phyloP scores from a whole-genome alignment of 2,888 invertebrate species.

The Dryomyza anilis region DNA sequence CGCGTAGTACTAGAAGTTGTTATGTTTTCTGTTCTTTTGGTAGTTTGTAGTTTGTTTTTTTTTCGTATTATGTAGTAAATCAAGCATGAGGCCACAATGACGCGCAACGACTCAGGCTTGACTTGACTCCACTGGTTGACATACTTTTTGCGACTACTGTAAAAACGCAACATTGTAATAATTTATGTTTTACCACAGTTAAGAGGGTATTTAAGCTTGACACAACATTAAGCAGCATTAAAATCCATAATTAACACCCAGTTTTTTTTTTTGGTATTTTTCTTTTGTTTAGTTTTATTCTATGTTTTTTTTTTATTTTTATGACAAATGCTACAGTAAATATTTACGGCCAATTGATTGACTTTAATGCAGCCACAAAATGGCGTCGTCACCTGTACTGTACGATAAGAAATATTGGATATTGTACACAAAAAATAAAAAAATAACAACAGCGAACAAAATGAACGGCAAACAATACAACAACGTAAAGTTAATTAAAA shows the following conservation, averaged over 20 bases:
- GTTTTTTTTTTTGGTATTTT: background rate
- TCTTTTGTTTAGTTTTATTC: no score
- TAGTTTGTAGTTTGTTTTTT: no score
- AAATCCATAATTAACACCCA: background rate
- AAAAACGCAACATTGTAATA: background rate
- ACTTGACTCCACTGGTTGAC: no score
- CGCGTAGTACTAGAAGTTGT: no score
- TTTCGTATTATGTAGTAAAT: no score
- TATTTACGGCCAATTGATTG: slow-evolving; percentile 12
- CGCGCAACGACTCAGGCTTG: no score
- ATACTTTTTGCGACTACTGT: background rate
- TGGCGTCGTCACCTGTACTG: slow-evolving; percentile 19
- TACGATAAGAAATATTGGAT: slow-evolving; percentile 18
- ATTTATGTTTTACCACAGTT: background rate
- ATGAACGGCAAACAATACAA: background rate
- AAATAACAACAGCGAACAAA: no score
- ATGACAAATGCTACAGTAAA: slow-evolving; percentile 14
- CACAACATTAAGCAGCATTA: background rate
- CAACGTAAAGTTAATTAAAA: background rate
- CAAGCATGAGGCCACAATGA: no score
- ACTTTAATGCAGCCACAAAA: slow-evolving; percentile 8
- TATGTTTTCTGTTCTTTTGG: no score
- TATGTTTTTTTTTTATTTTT: background rate
- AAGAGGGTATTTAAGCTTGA: background rate
- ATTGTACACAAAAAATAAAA: no score